Evolutionary conservation across 2,888 invertebrate genomes (phyloP), one percentile per base, ranked within the genome.

Genomic region (Macropis europaea): DNA sequence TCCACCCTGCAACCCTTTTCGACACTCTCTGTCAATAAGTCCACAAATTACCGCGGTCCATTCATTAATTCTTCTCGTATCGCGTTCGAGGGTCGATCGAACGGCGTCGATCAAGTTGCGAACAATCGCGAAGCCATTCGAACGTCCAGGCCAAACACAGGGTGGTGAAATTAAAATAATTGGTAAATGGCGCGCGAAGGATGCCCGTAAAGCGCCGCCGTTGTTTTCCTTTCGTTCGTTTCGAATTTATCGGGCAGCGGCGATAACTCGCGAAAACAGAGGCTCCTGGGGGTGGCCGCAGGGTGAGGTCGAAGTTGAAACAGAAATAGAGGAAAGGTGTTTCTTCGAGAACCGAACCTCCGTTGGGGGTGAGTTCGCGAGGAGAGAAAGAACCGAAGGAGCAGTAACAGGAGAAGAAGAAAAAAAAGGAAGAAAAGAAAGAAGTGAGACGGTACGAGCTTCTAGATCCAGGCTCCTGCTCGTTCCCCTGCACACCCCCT

Each of bases 151-250:
- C 0, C 19, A 7, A 59, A 26, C 28, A 30, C 42, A 42, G 28
- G 28, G 38, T 38, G 32, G 45, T 24, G 38, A 45, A 69, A 57
- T 67, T 52, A 52, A 40, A 69, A 69, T 57, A 67, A 67, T 40
- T 45, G 38, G 45, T 50, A 32, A 61, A 28, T 38, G 28, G n/a
- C 24, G 36, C 19, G 13, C 38, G 52, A 61, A 38, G 67, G 69
- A 76, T 74, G 78, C 79, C 77, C 77, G 77, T 45, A 73, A 59
- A 67, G 60, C 54, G 72, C 76, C 63, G 73, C 57, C 75, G 69
- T 73, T 82, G 82, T 77, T 83, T 82, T 82, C 81, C 80, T 83
- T 83, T 82, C 77, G 79, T 84, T 81, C 77, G 79, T 77, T 81
- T 77, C 77, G 78, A 83, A 85, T 83, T 85, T 84, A 84, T 85